These are phyloP conservation scores for Pogonocichla stellata DNA, from an alignment of 2,113 vertebrate genomes.

Conservation along the genomic window DNA sequence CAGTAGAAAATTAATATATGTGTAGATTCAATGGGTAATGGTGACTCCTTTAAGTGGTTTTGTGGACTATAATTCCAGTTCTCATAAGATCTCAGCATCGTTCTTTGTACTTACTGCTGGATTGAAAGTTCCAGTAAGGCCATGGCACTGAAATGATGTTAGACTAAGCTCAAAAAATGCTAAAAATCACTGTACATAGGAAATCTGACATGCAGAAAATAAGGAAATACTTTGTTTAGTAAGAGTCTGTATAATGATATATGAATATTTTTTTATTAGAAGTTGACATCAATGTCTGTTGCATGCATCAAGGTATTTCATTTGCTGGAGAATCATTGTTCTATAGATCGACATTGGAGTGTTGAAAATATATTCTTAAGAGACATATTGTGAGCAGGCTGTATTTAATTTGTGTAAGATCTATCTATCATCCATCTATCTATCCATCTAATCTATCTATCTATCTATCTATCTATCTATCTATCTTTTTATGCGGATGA, in stretches of 20 bases:
- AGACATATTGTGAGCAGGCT: background rate
- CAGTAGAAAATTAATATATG: background rate
- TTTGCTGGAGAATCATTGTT: background rate
- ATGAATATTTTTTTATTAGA: background rate
- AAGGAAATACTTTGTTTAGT: background rate
- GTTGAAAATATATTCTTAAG: background rate
- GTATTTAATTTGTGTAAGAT: background rate
- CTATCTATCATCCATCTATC: background rate
- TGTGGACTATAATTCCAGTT: background rate
- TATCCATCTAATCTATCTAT: background rate
- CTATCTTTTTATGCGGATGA: background rate
- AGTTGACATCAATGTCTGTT: accelerated
- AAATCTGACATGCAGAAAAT: background rate
- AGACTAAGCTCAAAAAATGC: background rate
- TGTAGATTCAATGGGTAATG: background rate
- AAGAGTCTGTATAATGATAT: background rate
- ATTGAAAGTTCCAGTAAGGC: background rate
- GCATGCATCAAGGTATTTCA: background rate
- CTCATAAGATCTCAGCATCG: background rate
- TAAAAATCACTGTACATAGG: background rate
- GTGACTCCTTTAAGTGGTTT: background rate
- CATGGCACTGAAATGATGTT: background rate
- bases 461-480: background rate
- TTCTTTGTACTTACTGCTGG: background rate
- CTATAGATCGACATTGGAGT: background rate